Evolutionary conservation across 1,140 invertebrate genomes (phyloP), one percentile per base, ranked within the genome.

Genomic region (Drosophila novamexicana): DNA sequence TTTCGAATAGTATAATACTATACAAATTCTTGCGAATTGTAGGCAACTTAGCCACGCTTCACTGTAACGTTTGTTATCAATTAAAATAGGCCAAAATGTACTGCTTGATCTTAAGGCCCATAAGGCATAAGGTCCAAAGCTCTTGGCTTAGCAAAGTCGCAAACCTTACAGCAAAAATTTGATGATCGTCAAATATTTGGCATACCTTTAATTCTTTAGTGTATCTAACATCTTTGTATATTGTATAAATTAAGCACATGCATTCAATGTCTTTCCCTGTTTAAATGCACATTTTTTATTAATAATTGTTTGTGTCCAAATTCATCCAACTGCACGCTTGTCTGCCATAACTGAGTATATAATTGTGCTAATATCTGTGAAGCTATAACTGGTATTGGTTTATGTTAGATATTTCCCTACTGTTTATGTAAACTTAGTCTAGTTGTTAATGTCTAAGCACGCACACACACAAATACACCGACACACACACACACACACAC

Each of bases 391-490:
- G n/a, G 22, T 32, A n/a, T 57, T 57, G 54, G 54, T 45, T 10
- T 34, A 3, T 44, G 42, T 16, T 59, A 32, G 18, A 44, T 12
- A 22, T 18, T 8, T 22, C 0, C 1, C 1, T 18, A 45, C 2
- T 16, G 7, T 22, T 47, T 12, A 6, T 45, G 47, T 29, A 5
- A 29, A 29, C 22, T 29, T 49, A 59, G 58, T 14, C 16, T 61
- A 47, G 32, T 59, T 59, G 12, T 59, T 47, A 59, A 45, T 47
- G 14, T 18, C 45, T 36, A 59, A 47, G 14, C 29, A 56, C 52
- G 32, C 16, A 63, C 37, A 34, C 39, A 34, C 22, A 39, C 34
- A 22, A 22, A 37, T 14, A 68, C 29, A 40, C 52, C 7, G 22
- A 57, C 18, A 29, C 16, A 67, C n/a, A 45, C 4, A 53, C 2